phyloP scores from a whole-genome alignment of 2,113 vertebrate species.

The Meleagris gallopavo region DNA sequence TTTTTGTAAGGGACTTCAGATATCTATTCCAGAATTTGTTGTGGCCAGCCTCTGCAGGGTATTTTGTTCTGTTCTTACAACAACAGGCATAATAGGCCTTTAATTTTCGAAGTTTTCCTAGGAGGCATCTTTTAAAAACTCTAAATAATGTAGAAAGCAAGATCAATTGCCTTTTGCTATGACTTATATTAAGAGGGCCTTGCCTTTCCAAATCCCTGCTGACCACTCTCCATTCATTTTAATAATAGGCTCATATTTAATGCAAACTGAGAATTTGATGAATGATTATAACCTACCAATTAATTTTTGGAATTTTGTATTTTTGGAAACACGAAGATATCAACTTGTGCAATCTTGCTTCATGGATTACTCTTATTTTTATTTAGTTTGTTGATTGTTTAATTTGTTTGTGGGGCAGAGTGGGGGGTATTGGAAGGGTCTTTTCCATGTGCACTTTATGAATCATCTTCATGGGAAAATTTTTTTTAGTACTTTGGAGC shows the following conservation, averaged over 20 bases:
- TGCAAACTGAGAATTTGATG: not conserved
- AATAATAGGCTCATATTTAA: not conserved
- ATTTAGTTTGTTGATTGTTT: not conserved
- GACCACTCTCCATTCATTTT: not conserved
- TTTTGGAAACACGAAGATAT: not conserved
- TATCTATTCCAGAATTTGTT: not conserved
- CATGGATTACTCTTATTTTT: not conserved
- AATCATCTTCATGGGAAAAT: not conserved
- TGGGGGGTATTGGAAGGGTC: no score
- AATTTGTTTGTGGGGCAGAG: not conserved
- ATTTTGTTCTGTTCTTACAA: not conserved
- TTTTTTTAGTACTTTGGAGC: not conserved
- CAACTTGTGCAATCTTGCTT: fast-evolving
- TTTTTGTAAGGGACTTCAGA: not conserved
- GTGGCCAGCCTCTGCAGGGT: not conserved
- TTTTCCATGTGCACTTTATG: not conserved
- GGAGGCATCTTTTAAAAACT: not conserved
- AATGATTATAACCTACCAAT: not conserved
- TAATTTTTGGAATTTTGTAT: not conserved
- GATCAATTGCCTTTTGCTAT: not conserved
- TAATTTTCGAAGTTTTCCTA: not conserved
- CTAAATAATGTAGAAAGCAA: not conserved
- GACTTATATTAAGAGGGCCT: not conserved
- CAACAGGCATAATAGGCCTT: not conserved
- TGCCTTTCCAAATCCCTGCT: not conserved